These are phyloP conservation scores for Macrophya alboannulata DNA, from an alignment of 2,888 invertebrate species.

Conservation along the genomic window DNA sequence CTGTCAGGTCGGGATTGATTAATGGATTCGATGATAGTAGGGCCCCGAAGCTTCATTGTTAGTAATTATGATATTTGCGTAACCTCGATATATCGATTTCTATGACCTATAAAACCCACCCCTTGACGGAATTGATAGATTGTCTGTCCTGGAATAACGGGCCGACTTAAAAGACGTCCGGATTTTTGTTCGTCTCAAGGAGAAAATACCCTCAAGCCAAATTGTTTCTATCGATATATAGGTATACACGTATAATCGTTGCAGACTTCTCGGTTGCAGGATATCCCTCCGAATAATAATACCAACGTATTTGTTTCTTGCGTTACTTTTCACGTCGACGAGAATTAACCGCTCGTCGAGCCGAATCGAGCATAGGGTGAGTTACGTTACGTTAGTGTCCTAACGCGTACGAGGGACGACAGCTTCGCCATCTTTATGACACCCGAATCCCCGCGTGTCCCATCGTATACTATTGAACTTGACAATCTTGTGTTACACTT, in stretches of 20 bases:
- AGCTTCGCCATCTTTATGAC: conserved; percentile 43
- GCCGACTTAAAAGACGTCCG: background rate
- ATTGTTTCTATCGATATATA: conserved; percentile 7
- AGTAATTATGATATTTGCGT: conserved; percentile 56
- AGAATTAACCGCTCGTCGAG: conserved; percentile 32
- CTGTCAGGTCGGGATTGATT: conserved; percentile 47
- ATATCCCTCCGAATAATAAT: background rate
- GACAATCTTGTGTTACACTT: conserved; percentile 32
- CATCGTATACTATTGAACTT: conserved; percentile 37
- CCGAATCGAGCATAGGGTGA: conserved; percentile 33
- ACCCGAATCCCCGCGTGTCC: conserved; percentile 41
- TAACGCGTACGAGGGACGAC: conserved; percentile 47
- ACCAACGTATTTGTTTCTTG: background rate
- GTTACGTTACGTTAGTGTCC: conserved; percentile 31
- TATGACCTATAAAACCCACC: conserved; percentile 47
- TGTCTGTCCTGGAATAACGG: conserved; percentile 4
- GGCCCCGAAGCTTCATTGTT: conserved; percentile 43
- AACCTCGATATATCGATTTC: conserved; percentile 43
- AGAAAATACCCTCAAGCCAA: background rate
- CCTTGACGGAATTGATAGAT: conserved; percentile 33
- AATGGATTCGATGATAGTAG: conserved; percentile 44
- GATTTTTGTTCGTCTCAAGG: background rate
- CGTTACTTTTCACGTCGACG: conserved; percentile 47
- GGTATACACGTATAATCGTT: background rate
- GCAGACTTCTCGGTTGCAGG: background rate